A percentile compares a stretch with the other conserved stretches of the same genome.
phyloP scores from a whole-genome alignment of 2,888 invertebrate genomes.

The Callyntrura guangdongensis region DNA sequence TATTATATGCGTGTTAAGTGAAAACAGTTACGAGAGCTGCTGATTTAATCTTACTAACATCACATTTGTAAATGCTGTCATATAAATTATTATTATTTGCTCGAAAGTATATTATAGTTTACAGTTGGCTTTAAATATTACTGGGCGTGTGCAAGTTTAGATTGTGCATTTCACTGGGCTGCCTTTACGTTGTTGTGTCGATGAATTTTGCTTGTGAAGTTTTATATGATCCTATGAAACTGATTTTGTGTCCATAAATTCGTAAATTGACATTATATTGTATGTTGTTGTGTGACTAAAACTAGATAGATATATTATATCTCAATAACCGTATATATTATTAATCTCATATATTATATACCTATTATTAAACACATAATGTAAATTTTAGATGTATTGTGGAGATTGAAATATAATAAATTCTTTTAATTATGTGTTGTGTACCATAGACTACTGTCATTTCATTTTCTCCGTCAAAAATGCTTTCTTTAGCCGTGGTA shows the following conservation, averaged over 20 bases:
- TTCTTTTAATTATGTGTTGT: neutral
- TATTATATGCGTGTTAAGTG: no score
- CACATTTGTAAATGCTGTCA: no score
- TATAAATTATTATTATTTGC: neutral
- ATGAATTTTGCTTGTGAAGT: no score
- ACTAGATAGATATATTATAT: neutral
- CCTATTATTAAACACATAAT: neutral
- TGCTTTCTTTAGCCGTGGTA: neutral
- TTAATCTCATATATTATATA: slow-evolving; percentile 1
- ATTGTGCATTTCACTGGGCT: neutral
- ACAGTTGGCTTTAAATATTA: no score
- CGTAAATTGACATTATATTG: no score
- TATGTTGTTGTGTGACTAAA: neutral
- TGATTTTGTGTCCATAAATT: no score
- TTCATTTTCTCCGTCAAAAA: neutral
- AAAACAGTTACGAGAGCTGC: no score
- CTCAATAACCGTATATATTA: neutral
- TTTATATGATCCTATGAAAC: no score
- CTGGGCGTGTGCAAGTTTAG: neutral
- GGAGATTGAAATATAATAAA: neutral
- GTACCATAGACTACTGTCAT: no score
- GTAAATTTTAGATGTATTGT: neutral
- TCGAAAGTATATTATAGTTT: neutral
- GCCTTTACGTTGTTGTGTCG: no score
- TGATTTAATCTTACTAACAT: no score